These are phyloP conservation scores for Steinernema feltiae DNA, from an alignment of 1,140 invertebrate species.

Conservation along the genomic window DNA sequence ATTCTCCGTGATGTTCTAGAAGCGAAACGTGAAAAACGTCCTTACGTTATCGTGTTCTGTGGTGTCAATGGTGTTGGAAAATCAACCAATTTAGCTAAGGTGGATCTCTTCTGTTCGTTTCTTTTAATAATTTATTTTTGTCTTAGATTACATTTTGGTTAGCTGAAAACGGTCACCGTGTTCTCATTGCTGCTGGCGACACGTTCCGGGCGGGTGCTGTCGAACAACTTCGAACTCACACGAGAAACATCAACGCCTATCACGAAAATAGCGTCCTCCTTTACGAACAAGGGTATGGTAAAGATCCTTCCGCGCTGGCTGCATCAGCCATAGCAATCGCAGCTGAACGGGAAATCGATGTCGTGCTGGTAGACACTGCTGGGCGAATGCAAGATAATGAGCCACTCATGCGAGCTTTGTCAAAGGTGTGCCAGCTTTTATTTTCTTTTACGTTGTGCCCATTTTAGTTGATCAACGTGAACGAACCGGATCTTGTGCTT, in stretches of 20 bases:
- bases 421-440: constrained; percentile 66
- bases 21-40: constrained; percentile 71
- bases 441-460: constrained; percentile 1
- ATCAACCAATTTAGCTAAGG: constrained; percentile 95
- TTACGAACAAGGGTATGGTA: constrained; percentile 97
- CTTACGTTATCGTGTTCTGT: constrained; percentile 94
- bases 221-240: constrained; percentile 92
- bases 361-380: constrained; percentile 92
- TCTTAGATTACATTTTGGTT: constrained; percentile 93
- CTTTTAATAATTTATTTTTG: neutral
- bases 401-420: constrained; percentile 88
- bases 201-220: constrained; percentile 98
- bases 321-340: constrained; percentile 85
- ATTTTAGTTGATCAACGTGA: constrained; percentile 70
- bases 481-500: constrained; percentile 90
- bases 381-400: constrained; percentile 99
- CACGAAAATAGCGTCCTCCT: constrained; percentile 88
- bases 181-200: constrained; percentile 96
- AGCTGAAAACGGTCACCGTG: constrained; percentile 90
- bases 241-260: constrained; percentile 82
- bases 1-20: constrained; percentile 91
- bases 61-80: constrained; percentile 99
- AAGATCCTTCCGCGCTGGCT: constrained; percentile 94
- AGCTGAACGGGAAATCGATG: constrained; percentile 74
- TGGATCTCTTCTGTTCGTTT: constrained; percentile 45